These are phyloP conservation scores for Boloria euphrosyne DNA, from an alignment of 2,888 invertebrate genomes.

Conservation along the genomic window DNA sequence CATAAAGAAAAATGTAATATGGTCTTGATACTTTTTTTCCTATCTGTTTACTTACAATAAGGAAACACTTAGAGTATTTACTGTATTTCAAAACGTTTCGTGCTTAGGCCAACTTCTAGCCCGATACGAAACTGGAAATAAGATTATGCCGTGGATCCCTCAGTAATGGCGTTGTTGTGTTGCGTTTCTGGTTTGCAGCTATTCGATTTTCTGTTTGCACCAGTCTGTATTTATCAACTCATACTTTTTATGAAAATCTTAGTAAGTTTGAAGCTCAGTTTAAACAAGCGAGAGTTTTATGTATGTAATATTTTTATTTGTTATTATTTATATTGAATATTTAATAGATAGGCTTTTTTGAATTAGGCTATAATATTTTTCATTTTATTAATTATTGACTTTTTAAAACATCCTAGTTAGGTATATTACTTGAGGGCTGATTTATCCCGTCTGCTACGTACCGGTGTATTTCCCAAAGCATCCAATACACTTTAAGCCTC, in stretches of 20 bases:
- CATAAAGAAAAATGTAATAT: too few species aligned
- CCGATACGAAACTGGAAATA: conserved; percentile 47
- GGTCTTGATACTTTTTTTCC: too few species aligned
- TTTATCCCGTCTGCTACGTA: too few species aligned
- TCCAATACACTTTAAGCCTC: conserved; percentile 8
- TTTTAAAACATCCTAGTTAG: too few species aligned
- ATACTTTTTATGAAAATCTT: conserved; percentile 29
- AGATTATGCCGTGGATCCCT: conserved; percentile 60
- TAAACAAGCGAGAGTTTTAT: too few species aligned
- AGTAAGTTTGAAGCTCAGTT: neutral
- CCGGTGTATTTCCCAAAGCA: neutral
- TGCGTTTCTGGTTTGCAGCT: conserved; percentile 56
- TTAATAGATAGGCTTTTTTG: too few species aligned
- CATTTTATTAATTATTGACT: too few species aligned
- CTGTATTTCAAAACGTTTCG: conserved; percentile 12
- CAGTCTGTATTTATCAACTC: conserved; percentile 58
- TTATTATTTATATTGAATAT: too few species aligned
- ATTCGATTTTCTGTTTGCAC: conserved; percentile 59
- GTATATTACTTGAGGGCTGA: too few species aligned
- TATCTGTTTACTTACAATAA: neutral
- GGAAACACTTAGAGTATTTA: neutral
- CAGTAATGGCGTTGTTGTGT: conserved; percentile 76
- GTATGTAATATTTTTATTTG: too few species aligned
- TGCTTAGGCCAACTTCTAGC: conserved; percentile 26
- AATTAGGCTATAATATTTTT: too few species aligned